These are phyloP conservation scores for Campoplex capitator DNA, from an alignment of 2,888 invertebrate genomes.

Conservation along the genomic window DNA sequence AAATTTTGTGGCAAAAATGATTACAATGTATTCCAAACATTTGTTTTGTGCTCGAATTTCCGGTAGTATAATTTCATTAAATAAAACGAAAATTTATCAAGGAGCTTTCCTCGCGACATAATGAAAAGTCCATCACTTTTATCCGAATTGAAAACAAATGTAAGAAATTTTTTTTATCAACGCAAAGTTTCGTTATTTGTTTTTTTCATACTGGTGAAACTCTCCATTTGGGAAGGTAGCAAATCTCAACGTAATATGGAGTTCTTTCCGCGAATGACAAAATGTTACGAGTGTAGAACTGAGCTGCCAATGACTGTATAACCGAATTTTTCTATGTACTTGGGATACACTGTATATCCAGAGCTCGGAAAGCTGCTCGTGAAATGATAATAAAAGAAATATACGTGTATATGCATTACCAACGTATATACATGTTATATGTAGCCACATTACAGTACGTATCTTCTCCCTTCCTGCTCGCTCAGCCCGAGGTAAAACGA, in stretches of 20 bases:
- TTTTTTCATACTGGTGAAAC: not conserved
- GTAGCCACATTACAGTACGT: conserved; percentile 25
- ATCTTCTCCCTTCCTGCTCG: conserved; percentile 40
- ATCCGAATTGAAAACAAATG: not conserved
- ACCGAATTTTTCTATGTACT: not conserved
- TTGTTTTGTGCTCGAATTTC: no score
- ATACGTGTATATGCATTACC: conserved; percentile 51
- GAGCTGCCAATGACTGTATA: conserved; percentile 19
- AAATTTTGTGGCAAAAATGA: no score
- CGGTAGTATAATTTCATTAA: not conserved
- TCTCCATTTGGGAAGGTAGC: not conserved
- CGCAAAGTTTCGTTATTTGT: not conserved
- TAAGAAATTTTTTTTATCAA: not conserved
- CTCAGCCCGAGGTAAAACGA: conserved; percentile 44
- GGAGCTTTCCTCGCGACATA: not conserved
- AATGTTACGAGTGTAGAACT: not conserved
- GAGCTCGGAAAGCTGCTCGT: conserved; percentile 34
- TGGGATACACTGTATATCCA: not conserved
- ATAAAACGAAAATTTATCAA: not conserved
- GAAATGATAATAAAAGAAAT: conserved; percentile 57
- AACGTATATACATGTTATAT: not conserved
- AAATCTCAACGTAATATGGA: not conserved
- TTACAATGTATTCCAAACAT: not conserved
- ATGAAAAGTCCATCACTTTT: not conserved
- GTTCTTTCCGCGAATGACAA: conserved; percentile 20